Conservation (phyloP, 2,113 vertebrate species). For the Gallinago jamesoni region DNA sequence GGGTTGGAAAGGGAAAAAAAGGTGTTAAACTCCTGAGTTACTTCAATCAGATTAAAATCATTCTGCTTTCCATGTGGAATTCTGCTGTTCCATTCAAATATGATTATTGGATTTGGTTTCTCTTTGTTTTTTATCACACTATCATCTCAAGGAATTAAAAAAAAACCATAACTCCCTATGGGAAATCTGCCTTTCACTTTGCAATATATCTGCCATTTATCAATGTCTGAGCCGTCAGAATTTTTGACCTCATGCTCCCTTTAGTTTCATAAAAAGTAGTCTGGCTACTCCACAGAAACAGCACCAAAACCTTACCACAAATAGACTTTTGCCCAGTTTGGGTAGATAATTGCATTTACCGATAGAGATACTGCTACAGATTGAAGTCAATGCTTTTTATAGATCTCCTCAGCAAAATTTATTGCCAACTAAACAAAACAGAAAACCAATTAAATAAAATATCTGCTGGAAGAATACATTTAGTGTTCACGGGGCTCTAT, state of each 20-base stretch:
- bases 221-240: slow-evolving; percentile 6
- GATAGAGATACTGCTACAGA: neutral
- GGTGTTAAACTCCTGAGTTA: neutral
- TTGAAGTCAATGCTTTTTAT: neutral
- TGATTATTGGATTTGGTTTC: neutral
- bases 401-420: neutral
- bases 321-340: neutral
- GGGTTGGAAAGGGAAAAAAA: neutral
- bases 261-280: neutral
- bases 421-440: neutral
- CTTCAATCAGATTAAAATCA: neutral
- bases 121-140: slow-evolving; percentile 13
- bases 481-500: neutral
- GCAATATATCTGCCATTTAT: slow-evolving; percentile 41
- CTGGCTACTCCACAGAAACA: neutral
- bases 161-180: neutral
- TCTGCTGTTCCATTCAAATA: slow-evolving; percentile 8
- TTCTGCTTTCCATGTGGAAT: neutral
- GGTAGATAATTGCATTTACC: neutral
- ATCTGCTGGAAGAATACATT: neutral
- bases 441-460: slow-evolving; percentile 1
- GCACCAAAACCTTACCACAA: slow-evolving; percentile 9
- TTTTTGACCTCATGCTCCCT: slow-evolving; percentile 18
- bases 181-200: slow-evolving; percentile 53
- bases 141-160: slow-evolving; percentile 17